A percentile compares a stretch with the other conserved stretches of the same genome.
Conservation (phyloP, 2,888 invertebrate genomes). For the Rapana venosa region DNA sequence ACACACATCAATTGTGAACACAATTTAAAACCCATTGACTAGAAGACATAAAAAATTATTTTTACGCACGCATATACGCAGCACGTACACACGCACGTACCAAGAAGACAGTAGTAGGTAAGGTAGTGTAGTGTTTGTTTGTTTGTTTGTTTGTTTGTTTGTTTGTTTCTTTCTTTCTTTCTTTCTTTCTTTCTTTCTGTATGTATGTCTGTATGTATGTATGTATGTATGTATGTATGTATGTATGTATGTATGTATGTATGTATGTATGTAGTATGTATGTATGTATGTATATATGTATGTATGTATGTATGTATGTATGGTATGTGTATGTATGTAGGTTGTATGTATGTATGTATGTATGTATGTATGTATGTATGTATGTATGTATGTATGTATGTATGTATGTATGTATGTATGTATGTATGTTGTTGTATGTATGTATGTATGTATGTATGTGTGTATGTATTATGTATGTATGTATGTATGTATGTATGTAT, state of each 20-base stretch:
- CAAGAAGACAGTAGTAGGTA: too few relatives aligned
- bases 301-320: neutral
- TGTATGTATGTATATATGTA: conserved; percentile 5
- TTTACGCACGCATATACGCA: too few relatives aligned
- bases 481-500: neutral
- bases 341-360: neutral
- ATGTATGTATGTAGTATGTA: neutral
- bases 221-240: neutral
- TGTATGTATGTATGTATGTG: neutral
- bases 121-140: too few relatives aligned
- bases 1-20: too few relatives aligned
- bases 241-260: neutral
- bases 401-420: conserved; percentile 15
- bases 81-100: too few relatives aligned
- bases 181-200: too few relatives aligned
- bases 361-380: conserved; percentile 5
- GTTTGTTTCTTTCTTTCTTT: too few relatives aligned
- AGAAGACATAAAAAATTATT: too few relatives aligned
- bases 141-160: too few relatives aligned
- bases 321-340: neutral
- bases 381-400: conserved; percentile 20
- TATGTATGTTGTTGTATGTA: conserved; percentile 6
- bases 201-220: neutral
- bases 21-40: too few relatives aligned
- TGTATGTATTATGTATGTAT: conserved; percentile 1